Percentiles rank a stretch among this genome's conserved stretches.
Conservation (phyloP, 2,797 vertebrate species). For the Xenops minutus region DNA sequence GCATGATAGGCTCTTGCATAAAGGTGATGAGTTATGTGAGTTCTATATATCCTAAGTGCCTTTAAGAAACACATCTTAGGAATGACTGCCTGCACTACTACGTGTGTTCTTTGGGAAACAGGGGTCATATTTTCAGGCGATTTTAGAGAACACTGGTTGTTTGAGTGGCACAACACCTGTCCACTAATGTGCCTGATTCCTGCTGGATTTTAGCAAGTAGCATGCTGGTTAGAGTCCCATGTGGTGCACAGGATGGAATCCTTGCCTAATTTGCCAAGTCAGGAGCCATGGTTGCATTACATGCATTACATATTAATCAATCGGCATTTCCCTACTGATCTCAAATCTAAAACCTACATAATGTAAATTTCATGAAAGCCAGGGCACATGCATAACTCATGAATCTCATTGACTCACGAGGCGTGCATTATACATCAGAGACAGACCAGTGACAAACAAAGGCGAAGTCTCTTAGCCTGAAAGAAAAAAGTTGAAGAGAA, state of each 20-base stretch:
- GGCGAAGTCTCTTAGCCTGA: not conserved
- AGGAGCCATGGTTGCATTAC: not conserved
- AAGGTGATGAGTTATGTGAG: not conserved
- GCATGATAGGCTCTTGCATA: not conserved
- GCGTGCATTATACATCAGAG: not conserved
- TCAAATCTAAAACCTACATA: not conserved
- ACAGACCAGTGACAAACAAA: not conserved
- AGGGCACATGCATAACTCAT: not conserved
- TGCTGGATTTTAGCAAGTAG: not conserved
- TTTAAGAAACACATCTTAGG: not conserved
- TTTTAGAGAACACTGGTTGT: not conserved
- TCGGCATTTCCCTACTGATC: not conserved
- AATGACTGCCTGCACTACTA: not conserved
- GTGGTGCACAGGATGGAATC: not conserved
- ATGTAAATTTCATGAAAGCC: not conserved
- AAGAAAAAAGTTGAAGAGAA: not conserved
- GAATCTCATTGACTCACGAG: not conserved
- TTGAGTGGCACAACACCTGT: not conserved
- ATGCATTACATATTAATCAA: not conserved
- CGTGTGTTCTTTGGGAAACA: not conserved
- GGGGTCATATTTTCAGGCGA: not conserved
- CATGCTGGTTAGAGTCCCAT: not conserved
- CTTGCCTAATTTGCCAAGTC: not conserved
- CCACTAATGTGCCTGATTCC: not conserved
- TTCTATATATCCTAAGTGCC: not conserved